Evolutionary conservation across 1,140 invertebrate genomes (phyloP), one percentile per base, ranked within the genome.

Genomic region (Lanistes nyassanus): DNA sequence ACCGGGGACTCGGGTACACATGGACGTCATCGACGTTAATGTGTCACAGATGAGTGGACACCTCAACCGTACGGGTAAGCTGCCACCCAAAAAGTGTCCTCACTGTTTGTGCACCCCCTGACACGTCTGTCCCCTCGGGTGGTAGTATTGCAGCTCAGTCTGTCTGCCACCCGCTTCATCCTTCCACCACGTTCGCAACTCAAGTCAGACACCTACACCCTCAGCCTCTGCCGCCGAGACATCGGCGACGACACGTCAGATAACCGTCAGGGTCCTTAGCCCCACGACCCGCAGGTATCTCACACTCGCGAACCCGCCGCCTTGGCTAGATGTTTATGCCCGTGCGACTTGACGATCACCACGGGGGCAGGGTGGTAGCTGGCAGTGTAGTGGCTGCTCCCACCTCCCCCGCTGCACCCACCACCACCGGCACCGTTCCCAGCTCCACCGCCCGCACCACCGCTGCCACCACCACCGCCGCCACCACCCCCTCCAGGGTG

Each of bases 301-400:
- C 77, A 82, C 26, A 82, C 76, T 26, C 79, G 75, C 37, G 81
- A 77, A 3, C 77, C 79, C 4, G 77, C 66, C n/a, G 77, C 77
- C 80, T 86, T 87, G 51, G 83, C 80, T 64, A 81, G 73, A 67
- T 79, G 75, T 79, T 86, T 86, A 31, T 81, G 78, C 37, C 80
- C 78, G 29, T 79, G 77, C 42, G 76, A 68, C 77, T 86, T 85
- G 74, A 84, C 72, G 13, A 84, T 75, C 68, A 86, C 79, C 31
- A 86, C 85, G 21, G 86, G 85, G 5, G 86, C 86, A 36, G 80
- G 84, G 56, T 87, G 86, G 70, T 87, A 87, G 51, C 70, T 77
- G 16, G 76, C 78, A 47, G 67, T 75, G 37, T 77, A 80, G 29
- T 78, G 76, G 31, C 31, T 60, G 56, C 70, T 72, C 34, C 55